Evolutionary conservation across 2,797 vertebrate genomes (phyloP), one percentile per base, ranked within the genome.

Genomic region (Meda fulgida): DNA sequence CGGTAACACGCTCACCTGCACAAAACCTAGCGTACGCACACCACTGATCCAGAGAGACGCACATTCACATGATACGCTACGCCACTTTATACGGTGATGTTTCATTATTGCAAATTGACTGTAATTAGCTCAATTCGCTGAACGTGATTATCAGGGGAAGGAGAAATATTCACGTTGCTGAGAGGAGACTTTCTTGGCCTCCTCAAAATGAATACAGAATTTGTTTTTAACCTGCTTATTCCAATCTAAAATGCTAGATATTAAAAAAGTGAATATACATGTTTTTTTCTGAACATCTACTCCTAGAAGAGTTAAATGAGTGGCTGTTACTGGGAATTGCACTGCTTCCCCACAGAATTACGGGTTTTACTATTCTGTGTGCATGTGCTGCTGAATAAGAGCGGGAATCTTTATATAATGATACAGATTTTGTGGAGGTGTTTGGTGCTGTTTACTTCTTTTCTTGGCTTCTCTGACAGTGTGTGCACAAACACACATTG

Each of bases 41-140:
- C 79, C 80, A 91, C 92, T 91, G 90, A 88, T 92, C 87, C 89
- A 90, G 90, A 84, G 83, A 43, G 78, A 67, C 69, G 34, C 51
- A 26, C 6, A 26, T 51, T 55, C 48, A 36, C 21, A 55, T 55
- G 6, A 34, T 72, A 77, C 26, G 73, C 76, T 75, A 63, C 23
- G 40, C 14, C 53, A 71, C 67, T 58, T 81, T 71, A 55, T 36
- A 38, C 10, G 10, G 36, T 40, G 51, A 73, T 75, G 70, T 83
- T 67, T 66, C 90, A 92, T 89, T 92, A 86, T 86, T 89, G 88
- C 84, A 93, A 93, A 93, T 93, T 93, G 92, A 90, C 78, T 84
- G 87, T 91, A 94, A 94, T 94, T 94, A 93, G 88, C 89, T 89
- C 88, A 90, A 93, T 93, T 94, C 90, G 93, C 93, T 93, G 91